Evolutionary conservation across 2,113 vertebrate species (phyloP).

Genomic region (Connochaetes taurinus): DNA sequence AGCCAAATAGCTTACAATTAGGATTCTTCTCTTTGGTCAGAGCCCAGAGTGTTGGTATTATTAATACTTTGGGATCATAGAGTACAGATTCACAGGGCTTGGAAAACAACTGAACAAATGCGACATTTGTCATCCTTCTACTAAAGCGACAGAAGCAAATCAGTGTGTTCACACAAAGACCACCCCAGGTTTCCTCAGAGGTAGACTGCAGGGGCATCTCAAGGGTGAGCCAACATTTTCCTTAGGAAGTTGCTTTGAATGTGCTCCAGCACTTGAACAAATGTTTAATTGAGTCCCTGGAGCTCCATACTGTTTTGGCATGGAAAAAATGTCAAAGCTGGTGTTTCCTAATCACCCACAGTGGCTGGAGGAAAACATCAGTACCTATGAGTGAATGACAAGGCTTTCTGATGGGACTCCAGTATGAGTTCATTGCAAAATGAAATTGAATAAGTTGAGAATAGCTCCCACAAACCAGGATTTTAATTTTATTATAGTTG

Average conservation of each 20-base stretch:
- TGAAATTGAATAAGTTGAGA: background rate
- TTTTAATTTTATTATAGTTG: background rate
- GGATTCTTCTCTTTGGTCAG: background rate
- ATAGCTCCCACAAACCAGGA: background rate
- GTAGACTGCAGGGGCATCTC: slow-evolving; percentile 25
- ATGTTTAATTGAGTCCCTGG: slow-evolving; percentile 49
- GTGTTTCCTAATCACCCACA: slow-evolving; percentile 31
- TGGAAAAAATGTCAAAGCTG: slow-evolving; percentile 31
- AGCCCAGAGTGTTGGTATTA: background rate
- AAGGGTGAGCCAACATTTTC: slow-evolving; percentile 43
- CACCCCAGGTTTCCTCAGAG: slow-evolving; percentile 14
- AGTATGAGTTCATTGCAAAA: background rate
- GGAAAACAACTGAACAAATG: background rate
- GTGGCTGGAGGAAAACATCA: background rate
- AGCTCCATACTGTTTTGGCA: slow-evolving; percentile 37
- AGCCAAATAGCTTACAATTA: slow-evolving; percentile 1
- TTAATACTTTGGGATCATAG: background rate
- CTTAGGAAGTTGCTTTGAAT: slow-evolving; percentile 49
- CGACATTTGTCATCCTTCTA: background rate
- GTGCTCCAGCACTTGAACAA: slow-evolving; percentile 47
- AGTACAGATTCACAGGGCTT: background rate
- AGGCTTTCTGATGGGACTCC: background rate
- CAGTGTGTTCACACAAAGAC: slow-evolving; percentile 1
- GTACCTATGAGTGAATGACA: background rate
- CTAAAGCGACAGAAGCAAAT: background rate